These are phyloP conservation scores for Apodemia duryi DNA, from an alignment of 2,888 invertebrate genomes.

Conservation along the genomic window DNA sequence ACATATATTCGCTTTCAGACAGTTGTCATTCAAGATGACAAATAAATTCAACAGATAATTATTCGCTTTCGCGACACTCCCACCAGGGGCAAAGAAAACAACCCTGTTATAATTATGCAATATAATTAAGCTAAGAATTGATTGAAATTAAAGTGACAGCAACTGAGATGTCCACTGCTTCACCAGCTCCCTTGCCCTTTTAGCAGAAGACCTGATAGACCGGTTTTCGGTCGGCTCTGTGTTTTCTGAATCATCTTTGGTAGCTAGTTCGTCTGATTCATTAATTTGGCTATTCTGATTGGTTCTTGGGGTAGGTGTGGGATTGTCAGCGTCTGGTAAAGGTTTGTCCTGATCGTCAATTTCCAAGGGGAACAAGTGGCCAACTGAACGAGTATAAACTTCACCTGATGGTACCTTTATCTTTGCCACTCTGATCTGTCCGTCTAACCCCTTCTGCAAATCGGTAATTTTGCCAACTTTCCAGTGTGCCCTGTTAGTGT, in stretches of 20 bases:
- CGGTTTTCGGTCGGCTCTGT: not conserved
- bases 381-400: conserved; percentile 14
- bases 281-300: not conserved
- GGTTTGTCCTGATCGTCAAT: not conserved
- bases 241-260: not conserved
- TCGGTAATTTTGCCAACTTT: conserved; percentile 26
- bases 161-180: conserved; percentile 18
- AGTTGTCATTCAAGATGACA: not conserved
- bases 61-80: conserved; percentile 4
- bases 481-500: conserved; percentile 25
- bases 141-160: not conserved
- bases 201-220: conserved; percentile 8
- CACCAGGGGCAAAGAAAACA: not conserved
- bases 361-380: conserved; percentile 13
- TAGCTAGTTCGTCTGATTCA: not conserved
- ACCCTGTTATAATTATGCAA: not conserved
- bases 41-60: not conserved
- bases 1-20: not conserved
- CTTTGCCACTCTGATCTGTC: conserved; percentile 25
- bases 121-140: not conserved
- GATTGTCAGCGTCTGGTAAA: not conserved
- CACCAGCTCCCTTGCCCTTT: conserved; percentile 10
- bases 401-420: conserved; percentile 19
- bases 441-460: conserved; percentile 24
- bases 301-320: not conserved